Evolutionary conservation across 2,113 vertebrate genomes (phyloP).

Genomic region (Potamarius usumacintae): DNA sequence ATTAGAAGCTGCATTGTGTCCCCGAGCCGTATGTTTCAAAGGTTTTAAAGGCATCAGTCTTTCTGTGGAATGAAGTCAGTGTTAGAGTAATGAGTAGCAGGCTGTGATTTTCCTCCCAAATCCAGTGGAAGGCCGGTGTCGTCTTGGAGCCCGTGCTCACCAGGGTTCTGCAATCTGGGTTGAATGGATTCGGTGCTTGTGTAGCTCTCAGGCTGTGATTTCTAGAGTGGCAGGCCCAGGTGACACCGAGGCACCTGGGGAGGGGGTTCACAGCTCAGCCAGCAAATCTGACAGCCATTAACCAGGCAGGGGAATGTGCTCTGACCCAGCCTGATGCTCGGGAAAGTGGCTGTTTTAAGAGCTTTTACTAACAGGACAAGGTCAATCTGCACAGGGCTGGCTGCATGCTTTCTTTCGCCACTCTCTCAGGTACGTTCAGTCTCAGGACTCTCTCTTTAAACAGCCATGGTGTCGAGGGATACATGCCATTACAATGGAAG

Average conservation of each 20-base stretch:
- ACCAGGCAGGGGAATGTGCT: constrained; percentile 6
- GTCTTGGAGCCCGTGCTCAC: not conserved
- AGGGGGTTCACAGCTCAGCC: not conserved
- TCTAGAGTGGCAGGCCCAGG: constrained; percentile 17
- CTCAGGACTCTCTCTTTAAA: not conserved
- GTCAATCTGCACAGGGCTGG: not conserved
- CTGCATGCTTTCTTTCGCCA: not conserved
- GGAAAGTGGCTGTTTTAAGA: constrained; percentile 15
- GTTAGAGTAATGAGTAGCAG: not conserved
- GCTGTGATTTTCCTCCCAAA: not conserved
- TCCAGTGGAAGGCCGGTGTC: not conserved
- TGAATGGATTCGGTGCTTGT: not conserved
- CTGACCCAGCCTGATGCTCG: not conserved
- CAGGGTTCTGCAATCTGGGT: constrained; percentile 3
- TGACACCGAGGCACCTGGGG: not conserved
- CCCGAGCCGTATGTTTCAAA: not conserved
- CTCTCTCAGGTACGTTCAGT: not conserved
- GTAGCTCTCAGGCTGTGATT: constrained; percentile 22
- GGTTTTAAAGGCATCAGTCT: not conserved
- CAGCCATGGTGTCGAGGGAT: not conserved
- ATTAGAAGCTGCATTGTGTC: not conserved
- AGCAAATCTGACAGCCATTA: constrained; percentile 33
- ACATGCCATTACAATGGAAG: not conserved
- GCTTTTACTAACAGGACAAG: not conserved
- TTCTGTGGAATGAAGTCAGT: not conserved